phyloP scores from a whole-genome alignment of 2,888 invertebrate genomes.

The Elysia crispata region DNA sequence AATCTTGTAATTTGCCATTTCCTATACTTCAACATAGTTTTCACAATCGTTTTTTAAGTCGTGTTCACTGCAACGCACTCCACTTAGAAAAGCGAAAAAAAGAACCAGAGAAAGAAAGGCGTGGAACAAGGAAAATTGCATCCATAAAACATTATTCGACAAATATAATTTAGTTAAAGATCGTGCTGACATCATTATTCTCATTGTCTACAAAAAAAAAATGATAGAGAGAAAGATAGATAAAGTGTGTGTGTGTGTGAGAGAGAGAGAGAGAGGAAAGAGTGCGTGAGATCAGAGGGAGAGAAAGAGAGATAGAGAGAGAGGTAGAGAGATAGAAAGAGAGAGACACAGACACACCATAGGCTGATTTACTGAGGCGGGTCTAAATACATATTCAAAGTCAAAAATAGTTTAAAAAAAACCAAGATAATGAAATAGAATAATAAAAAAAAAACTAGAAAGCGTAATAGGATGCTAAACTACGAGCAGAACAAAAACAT shows the following conservation, averaged over 20 bases:
- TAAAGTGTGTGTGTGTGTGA: background rate
- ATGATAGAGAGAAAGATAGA: background rate
- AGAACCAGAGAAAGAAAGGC: too few species aligned
- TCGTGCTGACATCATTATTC: too few species aligned
- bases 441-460: too few species aligned
- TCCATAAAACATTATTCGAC: background rate
- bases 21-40: too few species aligned
- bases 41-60: too few species aligned
- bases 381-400: background rate
- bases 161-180: background rate
- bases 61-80: too few species aligned
- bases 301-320: constrained; percentile 34
- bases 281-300: background rate
- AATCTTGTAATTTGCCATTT: too few species aligned
- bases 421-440: background rate
- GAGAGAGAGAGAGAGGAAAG: background rate
- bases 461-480: too few species aligned
- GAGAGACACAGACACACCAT: constrained; percentile 5
- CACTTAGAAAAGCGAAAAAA: too few species aligned
- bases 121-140: background rate
- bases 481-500: too few species aligned
- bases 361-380: background rate
- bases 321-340: constrained; percentile 31
- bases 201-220: too few species aligned
- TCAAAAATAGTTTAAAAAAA: background rate